Evolutionary conservation across 2,113 vertebrate genomes (phyloP).

Genomic region (Protobothrops flavoviridis): DNA sequence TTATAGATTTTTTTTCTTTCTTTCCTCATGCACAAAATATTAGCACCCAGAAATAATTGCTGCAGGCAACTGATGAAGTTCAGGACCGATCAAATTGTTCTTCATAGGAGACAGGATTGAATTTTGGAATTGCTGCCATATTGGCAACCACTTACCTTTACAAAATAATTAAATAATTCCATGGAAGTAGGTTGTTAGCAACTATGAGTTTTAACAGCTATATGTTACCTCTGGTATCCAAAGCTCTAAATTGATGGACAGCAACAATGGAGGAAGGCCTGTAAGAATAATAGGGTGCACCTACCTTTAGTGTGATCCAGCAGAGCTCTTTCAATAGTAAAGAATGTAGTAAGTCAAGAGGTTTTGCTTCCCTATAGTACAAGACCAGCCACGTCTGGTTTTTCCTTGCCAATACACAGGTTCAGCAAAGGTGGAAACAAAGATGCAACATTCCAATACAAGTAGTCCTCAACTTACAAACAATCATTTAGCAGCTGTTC

Average conservation of each 20-base stretch:
- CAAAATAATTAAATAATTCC: not conserved
- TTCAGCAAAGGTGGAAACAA: not conserved
- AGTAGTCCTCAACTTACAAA: too few relatives aligned
- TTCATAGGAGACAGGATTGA: not conserved
- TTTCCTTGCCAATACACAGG: not conserved
- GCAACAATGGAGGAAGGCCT: not conserved
- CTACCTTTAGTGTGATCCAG: not conserved
- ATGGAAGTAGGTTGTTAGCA: not conserved
- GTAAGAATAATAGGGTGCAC: not conserved
- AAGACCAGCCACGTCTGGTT: not conserved
- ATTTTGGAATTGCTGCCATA: not conserved
- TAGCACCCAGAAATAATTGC: not conserved
- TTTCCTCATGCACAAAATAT: not conserved
- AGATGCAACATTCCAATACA: not conserved
- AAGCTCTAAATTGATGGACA: not conserved
- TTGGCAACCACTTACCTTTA: not conserved
- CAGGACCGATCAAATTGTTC: not conserved
- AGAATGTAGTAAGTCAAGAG: not conserved
- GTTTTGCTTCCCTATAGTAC: not conserved
- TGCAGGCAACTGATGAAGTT: not conserved
- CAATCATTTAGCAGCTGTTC: too few relatives aligned
- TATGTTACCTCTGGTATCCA: not conserved
- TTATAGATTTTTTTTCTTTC: not conserved
- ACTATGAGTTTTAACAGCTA: not conserved
- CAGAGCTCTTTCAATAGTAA: not conserved